These are phyloP conservation scores for Argyra leucocephala DNA, from an alignment of 2,888 invertebrate genomes.

Conservation along the genomic window DNA sequence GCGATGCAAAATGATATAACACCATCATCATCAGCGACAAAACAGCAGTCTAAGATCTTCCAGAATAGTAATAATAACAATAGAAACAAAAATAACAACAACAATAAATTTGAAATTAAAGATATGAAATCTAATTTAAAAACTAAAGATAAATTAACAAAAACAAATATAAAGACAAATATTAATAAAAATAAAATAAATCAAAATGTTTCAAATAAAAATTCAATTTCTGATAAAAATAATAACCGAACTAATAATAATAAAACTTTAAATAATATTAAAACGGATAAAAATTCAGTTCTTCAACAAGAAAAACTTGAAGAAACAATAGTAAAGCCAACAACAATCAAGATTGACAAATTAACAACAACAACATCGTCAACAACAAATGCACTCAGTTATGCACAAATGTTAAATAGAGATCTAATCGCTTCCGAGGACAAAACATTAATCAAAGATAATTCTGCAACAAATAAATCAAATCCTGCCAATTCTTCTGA, in stretches of 20 bases:
- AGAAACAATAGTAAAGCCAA: not conserved
- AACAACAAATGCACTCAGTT: constrained; percentile 16
- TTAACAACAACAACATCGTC: not conserved
- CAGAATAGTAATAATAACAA: not conserved
- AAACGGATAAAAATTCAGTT: not conserved
- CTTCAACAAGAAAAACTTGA: not conserved
- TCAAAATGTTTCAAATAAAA: not conserved
- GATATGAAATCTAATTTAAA: not conserved
- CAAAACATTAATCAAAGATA: not conserved
- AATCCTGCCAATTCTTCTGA: not conserved
- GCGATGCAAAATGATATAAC: constrained; percentile 9
- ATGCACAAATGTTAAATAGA: constrained; percentile 22
- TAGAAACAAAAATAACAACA: not conserved
- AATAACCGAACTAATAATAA: constrained; percentile 8
- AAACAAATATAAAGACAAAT: not conserved
- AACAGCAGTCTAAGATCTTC: not conserved
- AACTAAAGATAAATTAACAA: not conserved
- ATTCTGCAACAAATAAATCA: not conserved
- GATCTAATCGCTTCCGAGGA: not conserved
- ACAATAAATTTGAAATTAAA: not conserved
- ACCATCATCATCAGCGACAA: not conserved
- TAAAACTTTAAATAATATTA: not conserved
- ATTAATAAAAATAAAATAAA: not conserved
- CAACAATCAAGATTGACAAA: not conserved
- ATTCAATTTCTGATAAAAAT: constrained; percentile 13